Conservation (phyloP, 2,113 vertebrate genomes). For the Choloepus hoffmanni region DNA sequence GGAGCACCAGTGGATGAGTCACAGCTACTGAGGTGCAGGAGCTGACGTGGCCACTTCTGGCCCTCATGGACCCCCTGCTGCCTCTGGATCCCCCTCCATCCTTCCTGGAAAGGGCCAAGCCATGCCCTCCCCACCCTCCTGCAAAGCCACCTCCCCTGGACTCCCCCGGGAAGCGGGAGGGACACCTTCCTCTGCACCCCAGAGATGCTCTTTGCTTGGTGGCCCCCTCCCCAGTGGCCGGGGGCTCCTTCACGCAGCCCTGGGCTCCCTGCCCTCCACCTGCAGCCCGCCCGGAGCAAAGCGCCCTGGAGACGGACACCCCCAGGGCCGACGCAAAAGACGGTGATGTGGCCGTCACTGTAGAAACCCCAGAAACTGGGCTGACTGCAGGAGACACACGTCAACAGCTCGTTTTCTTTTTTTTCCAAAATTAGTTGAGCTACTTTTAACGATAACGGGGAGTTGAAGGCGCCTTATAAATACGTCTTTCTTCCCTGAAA, state of each 20-base stretch:
- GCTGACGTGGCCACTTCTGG: rapidly evolving
- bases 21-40: background rate
- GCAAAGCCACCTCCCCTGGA: rapidly evolving
- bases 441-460: background rate
- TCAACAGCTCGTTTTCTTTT: background rate
- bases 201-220: background rate
- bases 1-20: rapidly evolving
- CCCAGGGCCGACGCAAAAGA: too few relatives aligned
- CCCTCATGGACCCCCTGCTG: rapidly evolving
- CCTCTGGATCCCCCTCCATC: background rate
- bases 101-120: too few relatives aligned
- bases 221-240: too few relatives aligned
- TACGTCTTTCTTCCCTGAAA: background rate
- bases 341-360: too few relatives aligned
- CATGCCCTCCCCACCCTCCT: rapidly evolving
- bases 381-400: too few relatives aligned
- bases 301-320: background rate
- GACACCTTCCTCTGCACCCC: rapidly evolving
- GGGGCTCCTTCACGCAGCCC: background rate
- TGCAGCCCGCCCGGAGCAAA: too few relatives aligned
- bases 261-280: too few relatives aligned
- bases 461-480: background rate
- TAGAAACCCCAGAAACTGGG: background rate
- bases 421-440: background rate
- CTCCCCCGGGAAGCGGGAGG: rapidly evolving